A percentile compares a stretch with the other conserved stretches of the same genome.
Conservation (phyloP, 2,113 vertebrate genomes). For the Peromyscus polionotus region DNA sequence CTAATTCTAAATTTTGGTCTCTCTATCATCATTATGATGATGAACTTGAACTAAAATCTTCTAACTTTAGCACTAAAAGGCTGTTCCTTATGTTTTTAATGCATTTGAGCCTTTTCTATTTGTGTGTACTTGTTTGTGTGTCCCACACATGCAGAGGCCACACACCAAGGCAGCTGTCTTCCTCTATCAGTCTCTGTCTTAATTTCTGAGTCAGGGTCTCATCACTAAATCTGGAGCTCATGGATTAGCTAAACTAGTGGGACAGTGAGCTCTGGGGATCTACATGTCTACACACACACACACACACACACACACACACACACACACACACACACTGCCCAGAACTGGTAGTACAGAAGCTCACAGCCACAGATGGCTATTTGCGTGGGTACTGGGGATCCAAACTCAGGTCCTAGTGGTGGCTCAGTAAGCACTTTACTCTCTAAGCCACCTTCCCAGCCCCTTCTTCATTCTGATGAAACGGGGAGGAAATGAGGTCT, state of each 20-base stretch:
- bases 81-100: background rate
- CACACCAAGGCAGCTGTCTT: background rate
- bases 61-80: conserved; percentile 22
- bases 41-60: background rate
- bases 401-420: background rate
- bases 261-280: background rate
- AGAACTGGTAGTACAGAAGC: background rate
- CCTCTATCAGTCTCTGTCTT: background rate
- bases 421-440: background rate
- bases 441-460: background rate
- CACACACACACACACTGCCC: background rate
- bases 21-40: background rate
- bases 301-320: background rate
- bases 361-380: background rate
- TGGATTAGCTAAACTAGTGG: background rate
- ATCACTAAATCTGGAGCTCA: background rate
- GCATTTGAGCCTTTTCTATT: background rate
- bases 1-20: conserved; percentile 18
- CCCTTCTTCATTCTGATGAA: conserved; percentile 9
- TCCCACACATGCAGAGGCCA: background rate
- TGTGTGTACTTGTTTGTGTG: background rate
- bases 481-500: background rate
- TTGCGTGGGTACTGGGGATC: background rate
- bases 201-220: background rate
- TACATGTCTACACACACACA: background rate